phyloP scores from a whole-genome alignment of 1,140 invertebrate species.

The Laupala kohalensis region DNA sequence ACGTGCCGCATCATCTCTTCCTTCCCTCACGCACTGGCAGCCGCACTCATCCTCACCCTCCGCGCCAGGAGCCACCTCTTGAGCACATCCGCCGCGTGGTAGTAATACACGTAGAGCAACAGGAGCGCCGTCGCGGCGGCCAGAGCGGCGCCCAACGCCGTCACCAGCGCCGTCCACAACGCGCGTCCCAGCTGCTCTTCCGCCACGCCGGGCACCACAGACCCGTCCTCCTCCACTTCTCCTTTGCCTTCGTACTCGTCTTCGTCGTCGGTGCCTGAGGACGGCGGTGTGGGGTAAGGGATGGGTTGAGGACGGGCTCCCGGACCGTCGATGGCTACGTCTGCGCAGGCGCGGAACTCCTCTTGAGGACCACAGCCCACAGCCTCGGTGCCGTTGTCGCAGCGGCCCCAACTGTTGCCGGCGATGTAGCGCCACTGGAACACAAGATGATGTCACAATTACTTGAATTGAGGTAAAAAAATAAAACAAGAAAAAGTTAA shows the following conservation, averaged over 20 bases:
- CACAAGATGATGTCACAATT: conserved; percentile 68
- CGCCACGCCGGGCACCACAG: conserved; percentile 2
- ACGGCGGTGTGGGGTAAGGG: conserved; percentile 11
- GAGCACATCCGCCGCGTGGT: conserved; percentile 31
- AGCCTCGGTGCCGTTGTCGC: conserved; percentile 20
- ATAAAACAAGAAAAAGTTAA: too few relatives aligned
- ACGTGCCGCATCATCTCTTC: too few relatives aligned
- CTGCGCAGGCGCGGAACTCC: conserved; percentile 31
- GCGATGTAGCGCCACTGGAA: conserved; percentile 65
- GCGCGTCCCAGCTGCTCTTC: not conserved
- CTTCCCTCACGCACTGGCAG: too few relatives aligned
- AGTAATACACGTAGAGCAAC: conserved; percentile 25
- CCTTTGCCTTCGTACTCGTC: conserved; percentile 14
- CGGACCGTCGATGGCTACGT: conserved; percentile 23
- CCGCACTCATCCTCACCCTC: not conserved
- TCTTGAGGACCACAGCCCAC: conserved; percentile 30
- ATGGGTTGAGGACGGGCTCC: conserved; percentile 21
- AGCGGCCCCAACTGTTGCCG: conserved; percentile 24
- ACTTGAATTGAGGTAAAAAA: too few relatives aligned
- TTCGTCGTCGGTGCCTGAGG: conserved; percentile 18
- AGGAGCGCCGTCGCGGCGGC: conserved; percentile 4
- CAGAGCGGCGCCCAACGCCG: conserved; percentile 6
- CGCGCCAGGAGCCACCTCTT: conserved; percentile 21
- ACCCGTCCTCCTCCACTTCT: conserved; percentile 13
- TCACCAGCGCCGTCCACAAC: conserved; percentile 9